Evolutionary conservation across 2,113 vertebrate genomes (phyloP).

Genomic region (Phalacrocorax pelagicus): DNA sequence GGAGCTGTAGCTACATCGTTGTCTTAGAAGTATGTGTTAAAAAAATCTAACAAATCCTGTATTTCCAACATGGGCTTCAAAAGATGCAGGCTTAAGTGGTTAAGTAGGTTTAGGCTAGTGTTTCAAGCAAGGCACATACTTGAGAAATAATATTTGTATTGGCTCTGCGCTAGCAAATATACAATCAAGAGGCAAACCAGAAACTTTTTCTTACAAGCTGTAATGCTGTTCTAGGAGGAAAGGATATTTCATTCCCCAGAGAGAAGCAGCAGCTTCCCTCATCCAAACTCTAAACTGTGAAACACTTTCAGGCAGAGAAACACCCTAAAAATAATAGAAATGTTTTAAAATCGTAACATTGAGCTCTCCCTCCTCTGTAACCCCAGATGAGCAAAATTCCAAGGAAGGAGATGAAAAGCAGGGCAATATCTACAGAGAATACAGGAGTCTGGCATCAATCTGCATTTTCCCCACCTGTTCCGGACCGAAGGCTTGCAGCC

Average conservation of each 20-base stretch:
- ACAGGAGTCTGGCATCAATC: background rate
- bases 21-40: background rate
- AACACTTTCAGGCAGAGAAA: constrained; percentile 1
- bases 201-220: background rate
- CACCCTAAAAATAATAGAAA: background rate
- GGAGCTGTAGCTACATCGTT: background rate
- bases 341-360: constrained; percentile 6
- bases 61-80: background rate
- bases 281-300: constrained; percentile 14
- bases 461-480: background rate
- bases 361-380: background rate
- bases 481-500: background rate
- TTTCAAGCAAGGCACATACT: constrained; percentile 45
- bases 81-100: constrained; percentile 42
- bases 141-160: constrained; percentile 70
- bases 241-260: constrained; percentile 4
- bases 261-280: background rate
- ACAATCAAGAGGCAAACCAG: constrained; percentile 59
- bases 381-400: background rate
- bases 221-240: constrained; percentile 19
- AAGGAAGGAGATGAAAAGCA: background rate
- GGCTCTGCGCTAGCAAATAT: constrained; percentile 55
- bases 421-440: background rate
- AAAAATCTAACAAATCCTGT: background rate
- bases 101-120: constrained; percentile 46